Evolutionary conservation across 2,113 vertebrate genomes (phyloP).

Genomic region (Rana temporaria): DNA sequence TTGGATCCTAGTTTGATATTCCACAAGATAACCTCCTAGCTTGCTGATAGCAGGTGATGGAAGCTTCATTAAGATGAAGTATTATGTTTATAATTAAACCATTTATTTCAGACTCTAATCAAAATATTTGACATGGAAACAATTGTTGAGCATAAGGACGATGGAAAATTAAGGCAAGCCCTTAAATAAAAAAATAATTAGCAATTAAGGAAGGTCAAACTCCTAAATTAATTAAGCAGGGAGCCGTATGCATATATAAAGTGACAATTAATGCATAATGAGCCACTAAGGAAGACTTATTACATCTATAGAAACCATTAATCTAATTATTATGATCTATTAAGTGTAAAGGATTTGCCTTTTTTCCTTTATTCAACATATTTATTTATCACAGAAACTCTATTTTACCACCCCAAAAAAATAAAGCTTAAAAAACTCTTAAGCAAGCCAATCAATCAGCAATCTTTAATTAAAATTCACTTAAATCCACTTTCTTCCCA

Average conservation of each 20-base stretch:
- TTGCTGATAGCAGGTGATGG: conserved; percentile 23
- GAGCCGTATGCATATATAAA: conserved; percentile 14
- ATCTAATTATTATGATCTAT: background rate
- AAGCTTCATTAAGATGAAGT: conserved; percentile 41
- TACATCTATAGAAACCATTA: background rate
- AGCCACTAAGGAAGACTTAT: background rate
- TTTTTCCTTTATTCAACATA: too few species aligned
- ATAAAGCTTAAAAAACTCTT: too few species aligned
- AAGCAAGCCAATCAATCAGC: too few species aligned
- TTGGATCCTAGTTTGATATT: conserved; percentile 14
- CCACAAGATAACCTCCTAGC: conserved; percentile 11
- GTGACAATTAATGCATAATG: conserved; percentile 17
- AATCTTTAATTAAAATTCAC: too few species aligned
- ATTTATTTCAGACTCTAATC: conserved; percentile 53
- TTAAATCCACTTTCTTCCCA: too few species aligned
- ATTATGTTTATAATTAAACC: conserved; percentile 31
- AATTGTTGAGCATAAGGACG: conserved; percentile 26
- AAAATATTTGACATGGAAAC: conserved; percentile 49
- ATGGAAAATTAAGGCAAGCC: conserved; percentile 7
- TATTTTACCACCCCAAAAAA: too few species aligned
- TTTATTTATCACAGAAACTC: too few species aligned
- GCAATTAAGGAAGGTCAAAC: conserved; percentile 36
- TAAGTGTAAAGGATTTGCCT: background rate
- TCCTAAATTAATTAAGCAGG: conserved; percentile 37
- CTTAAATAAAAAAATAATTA: conserved; percentile 46